phyloP scores from a whole-genome alignment of 2,888 invertebrate genomes.

The Magallana nippona region DNA sequence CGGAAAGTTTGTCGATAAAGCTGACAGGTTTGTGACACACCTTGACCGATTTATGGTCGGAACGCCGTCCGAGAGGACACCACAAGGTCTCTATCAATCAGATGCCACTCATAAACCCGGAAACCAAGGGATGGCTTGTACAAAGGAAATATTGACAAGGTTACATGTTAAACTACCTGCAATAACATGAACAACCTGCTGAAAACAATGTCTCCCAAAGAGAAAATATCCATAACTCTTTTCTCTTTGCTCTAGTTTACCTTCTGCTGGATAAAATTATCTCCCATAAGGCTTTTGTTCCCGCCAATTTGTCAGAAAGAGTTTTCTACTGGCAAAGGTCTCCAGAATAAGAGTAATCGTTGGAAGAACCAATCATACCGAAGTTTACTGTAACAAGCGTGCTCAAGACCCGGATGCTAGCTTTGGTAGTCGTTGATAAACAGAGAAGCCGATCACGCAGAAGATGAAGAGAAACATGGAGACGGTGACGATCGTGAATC shows the following conservation, averaged over 20 bases:
- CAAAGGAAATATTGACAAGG: not conserved
- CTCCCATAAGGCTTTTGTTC: too few relatives aligned
- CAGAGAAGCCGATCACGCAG: constrained; percentile 44
- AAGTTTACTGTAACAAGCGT: not conserved
- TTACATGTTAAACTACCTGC: not conserved
- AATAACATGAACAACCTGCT: not conserved
- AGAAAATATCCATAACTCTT: too few relatives aligned
- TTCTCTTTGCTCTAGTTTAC: too few relatives aligned
- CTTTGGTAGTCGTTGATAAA: constrained; percentile 45
- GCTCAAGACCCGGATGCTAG: not conserved
- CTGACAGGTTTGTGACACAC: constrained; percentile 22
- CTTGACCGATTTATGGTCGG: not conserved
- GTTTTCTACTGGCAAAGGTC: too few relatives aligned
- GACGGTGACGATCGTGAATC: constrained; percentile 36
- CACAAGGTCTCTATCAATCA: not conserved
- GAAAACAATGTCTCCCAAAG: not conserved
- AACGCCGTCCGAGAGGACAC: not conserved
- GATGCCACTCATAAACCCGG: not conserved
- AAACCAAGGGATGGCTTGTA: not conserved
- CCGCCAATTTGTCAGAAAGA: too few relatives aligned
- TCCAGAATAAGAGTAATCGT: too few relatives aligned
- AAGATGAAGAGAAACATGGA: constrained; percentile 41
- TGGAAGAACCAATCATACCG: too few relatives aligned
- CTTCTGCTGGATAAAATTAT: too few relatives aligned
- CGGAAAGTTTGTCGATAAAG: not conserved